Percentiles rank a stretch among this genome's conserved stretches.
phyloP scores from a whole-genome alignment of 2,113 vertebrate species.

The Natator depressus region DNA sequence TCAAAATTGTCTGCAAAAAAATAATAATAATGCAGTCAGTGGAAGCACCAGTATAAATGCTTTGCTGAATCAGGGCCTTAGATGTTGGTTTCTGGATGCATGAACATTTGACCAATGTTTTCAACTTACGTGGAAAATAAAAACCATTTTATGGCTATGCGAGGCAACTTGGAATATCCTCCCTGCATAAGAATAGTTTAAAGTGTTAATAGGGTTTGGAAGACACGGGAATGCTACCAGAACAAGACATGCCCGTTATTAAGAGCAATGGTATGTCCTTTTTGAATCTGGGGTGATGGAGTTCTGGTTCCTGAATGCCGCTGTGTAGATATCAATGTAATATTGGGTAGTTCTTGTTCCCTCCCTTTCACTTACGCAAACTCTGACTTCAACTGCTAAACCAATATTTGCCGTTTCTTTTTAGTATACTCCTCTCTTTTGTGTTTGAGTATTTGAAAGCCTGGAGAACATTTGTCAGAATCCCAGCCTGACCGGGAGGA shows the following conservation, averaged over 20 bases:
- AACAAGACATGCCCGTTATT: not conserved
- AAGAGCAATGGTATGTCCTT: not conserved
- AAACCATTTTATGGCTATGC: not conserved
- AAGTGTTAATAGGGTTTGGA: not conserved
- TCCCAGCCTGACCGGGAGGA: not conserved
- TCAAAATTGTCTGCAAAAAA: not conserved
- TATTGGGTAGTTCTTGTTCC: not conserved
- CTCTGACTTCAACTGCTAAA: not conserved
- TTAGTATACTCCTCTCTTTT: not conserved
- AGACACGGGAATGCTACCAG: not conserved
- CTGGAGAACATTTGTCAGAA: not conserved
- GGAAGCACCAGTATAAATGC: not conserved
- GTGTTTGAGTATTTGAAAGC: not conserved
- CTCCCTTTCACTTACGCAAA: not conserved
- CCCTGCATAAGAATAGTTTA: not conserved
- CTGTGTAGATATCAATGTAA: not conserved
- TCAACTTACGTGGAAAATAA: not conserved
- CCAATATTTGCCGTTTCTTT: not conserved
- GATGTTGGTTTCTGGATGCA: not conserved
- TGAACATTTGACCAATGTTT: not conserved
- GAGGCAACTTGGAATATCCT: not conserved
- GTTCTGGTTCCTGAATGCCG: not conserved
- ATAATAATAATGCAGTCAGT: not conserved
- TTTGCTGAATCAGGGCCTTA: not conserved
- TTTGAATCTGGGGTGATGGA: not conserved